Evolutionary conservation across 2,113 vertebrate species (phyloP).

Genomic region (Psittacara wagleri): DNA sequence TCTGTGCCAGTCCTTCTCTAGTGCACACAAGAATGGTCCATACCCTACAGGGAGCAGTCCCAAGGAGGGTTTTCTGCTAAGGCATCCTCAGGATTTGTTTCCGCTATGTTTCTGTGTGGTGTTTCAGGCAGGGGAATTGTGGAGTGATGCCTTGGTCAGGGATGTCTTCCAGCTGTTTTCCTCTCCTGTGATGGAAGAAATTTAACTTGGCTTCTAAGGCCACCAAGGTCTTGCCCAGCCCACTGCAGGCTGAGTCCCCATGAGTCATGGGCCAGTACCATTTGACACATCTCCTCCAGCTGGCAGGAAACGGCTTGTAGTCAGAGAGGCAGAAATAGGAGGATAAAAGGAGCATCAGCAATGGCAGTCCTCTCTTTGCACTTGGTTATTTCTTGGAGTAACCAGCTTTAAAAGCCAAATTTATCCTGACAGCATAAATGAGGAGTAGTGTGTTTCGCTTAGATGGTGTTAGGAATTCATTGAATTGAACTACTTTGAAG

Average conservation of each 20-base stretch:
- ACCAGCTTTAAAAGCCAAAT: neutral
- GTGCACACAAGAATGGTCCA: neutral
- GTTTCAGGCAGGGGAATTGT: neutral
- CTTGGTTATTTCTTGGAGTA: constrained; percentile 9
- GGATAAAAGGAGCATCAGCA: neutral
- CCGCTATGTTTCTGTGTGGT: neutral
- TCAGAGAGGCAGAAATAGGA: neutral
- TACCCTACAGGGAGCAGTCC: neutral
- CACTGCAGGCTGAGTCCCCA: neutral
- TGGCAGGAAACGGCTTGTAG: neutral
- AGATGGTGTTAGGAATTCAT: neutral
- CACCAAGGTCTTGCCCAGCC: neutral
- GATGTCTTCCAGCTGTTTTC: neutral
- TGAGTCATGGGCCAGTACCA: neutral
- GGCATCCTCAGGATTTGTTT: neutral
- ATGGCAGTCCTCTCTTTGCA: neutral
- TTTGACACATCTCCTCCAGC: neutral
- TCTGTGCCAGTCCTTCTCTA: neutral
- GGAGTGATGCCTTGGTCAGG: neutral
- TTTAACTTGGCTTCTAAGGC: neutral
- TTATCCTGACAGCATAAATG: neutral
- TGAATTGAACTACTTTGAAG: neutral
- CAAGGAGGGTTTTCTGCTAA: neutral
- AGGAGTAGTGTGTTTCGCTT: neutral
- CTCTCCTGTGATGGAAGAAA: neutral